Conservation (phyloP, 1,140 invertebrate genomes). For the Epicauta chinensis region DNA sequence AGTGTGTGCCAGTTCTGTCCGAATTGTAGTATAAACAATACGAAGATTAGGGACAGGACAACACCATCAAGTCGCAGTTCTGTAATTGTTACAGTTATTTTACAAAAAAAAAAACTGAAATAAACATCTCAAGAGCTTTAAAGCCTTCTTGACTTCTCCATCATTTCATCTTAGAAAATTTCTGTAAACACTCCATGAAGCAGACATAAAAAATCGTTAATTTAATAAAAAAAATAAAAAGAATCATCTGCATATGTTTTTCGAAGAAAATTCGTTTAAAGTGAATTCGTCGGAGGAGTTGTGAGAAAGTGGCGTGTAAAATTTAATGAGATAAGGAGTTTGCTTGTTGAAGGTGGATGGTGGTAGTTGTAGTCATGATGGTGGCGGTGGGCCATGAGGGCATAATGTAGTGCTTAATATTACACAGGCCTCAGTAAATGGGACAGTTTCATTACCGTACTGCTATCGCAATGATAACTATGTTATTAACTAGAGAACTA, state of each 20-base stretch:
- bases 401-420: conserved; percentile 30
- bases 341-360: conserved; percentile 10
- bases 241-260: not conserved
- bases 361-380: no score
- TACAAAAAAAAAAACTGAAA: no score
- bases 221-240: not conserved
- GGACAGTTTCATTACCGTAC: conserved; percentile 29
- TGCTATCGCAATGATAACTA: conserved; percentile 26
- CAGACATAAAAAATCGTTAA: not conserved
- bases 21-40: no score
- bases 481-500: conserved; percentile 28
- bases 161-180: no score
- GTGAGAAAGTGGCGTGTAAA: conserved; percentile 10
- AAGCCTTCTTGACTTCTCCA: no score
- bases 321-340: conserved; percentile 18
- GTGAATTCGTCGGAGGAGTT: not conserved
- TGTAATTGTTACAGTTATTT: no score
- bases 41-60: no score
- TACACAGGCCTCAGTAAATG: conserved; percentile 27
- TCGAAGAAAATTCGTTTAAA: no score
- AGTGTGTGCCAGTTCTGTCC: no score
- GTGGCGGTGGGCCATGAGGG: conserved; percentile 13
- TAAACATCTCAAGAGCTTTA: no score
- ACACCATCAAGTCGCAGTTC: no score
- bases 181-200: no score